Conservation (phyloP, 2,888 invertebrate genomes). For the Argyra leucocephala region DNA sequence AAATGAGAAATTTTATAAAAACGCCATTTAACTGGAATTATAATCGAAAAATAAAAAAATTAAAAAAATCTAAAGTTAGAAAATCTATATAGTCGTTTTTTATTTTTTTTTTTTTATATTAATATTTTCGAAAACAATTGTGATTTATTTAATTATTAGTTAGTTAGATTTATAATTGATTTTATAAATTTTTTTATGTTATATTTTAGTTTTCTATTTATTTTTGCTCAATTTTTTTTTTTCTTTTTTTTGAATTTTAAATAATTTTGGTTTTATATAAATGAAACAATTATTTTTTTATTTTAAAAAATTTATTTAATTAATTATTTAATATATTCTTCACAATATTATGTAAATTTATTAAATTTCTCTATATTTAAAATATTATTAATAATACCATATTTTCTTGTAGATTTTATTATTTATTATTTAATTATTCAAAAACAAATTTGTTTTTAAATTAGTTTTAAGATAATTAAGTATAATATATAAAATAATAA, state of each 20-base stretch:
- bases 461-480: no score
- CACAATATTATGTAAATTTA: no score
- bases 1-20: no score
- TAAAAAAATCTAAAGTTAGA: background rate
- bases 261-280: background rate
- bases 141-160: conserved; percentile 1
- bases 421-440: no score
- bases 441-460: no score
- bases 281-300: background rate
- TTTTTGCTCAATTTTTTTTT: background rate
- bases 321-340: no score
- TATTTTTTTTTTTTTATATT: background rate
- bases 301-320: background rate
- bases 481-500: no score
- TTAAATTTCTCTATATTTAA: no score
- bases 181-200: background rate
- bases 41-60: background rate
- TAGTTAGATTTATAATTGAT: background rate
- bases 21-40: no score
- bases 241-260: no score
- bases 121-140: background rate
- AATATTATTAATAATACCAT: no score
- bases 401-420: no score
- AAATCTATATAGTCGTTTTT: background rate
- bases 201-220: background rate